Conservation (phyloP, 2,888 invertebrate genomes). For the Drosophila subsilvestris region DNA sequence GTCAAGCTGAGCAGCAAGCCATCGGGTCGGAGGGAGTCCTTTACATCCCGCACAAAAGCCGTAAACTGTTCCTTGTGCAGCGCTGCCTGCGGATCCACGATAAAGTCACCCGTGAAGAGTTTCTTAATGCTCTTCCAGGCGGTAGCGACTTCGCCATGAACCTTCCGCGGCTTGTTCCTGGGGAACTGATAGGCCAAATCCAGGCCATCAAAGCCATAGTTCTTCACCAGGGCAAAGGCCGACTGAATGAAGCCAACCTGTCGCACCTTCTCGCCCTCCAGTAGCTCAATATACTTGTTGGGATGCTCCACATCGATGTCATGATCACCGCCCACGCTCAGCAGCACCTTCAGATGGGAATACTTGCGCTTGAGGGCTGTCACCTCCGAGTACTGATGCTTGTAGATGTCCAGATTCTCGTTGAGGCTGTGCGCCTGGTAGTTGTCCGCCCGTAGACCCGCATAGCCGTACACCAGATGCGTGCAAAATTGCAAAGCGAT, state of each 20-base stretch:
- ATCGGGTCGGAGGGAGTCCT: conserved; percentile 88
- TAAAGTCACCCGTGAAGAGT: conserved; percentile 88
- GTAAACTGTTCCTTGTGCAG: conserved; percentile 92
- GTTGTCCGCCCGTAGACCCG: conserved; percentile 89
- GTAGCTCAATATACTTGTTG: conserved; percentile 89
- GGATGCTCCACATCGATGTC: conserved; percentile 87
- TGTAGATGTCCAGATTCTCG: conserved; percentile 89
- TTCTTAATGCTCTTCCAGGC: conserved; percentile 91
- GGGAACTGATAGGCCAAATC: conserved; percentile 95
- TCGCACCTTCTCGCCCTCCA: conserved; percentile 89
- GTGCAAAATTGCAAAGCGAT: conserved; percentile 91
- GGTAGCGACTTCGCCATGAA: conserved; percentile 86
- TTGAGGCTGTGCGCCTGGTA: conserved; percentile 89
- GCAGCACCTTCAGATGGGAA: conserved; percentile 89
- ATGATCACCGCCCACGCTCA: conserved; percentile 91
- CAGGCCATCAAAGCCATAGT: conserved; percentile 93
- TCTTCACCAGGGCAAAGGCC: conserved; percentile 88
- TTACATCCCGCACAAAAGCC: conserved; percentile 90
- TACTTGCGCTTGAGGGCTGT: conserved; percentile 89
- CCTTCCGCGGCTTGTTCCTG: conserved; percentile 90
- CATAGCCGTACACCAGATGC: conserved; percentile 92
- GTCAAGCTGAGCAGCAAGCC: conserved; percentile 88
- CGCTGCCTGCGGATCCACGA: conserved; percentile 90
- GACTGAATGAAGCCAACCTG: conserved; percentile 91
- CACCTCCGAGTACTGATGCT: conserved; percentile 90